Evolutionary conservation across 2,888 invertebrate species (phyloP).

Genomic region (Malthinus seriepunctatus): DNA sequence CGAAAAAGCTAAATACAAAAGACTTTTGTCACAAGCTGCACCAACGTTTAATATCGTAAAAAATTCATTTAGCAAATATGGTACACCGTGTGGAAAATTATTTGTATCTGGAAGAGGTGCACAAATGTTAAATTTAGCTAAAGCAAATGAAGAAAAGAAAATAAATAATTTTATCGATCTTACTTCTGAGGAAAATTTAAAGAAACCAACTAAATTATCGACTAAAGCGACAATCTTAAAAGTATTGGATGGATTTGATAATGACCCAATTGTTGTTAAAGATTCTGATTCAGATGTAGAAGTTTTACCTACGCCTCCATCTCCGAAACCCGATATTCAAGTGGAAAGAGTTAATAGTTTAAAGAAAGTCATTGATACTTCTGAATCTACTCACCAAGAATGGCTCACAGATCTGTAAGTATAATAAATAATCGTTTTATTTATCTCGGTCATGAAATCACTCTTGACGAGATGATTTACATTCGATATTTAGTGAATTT

Average conservation of each 20-base stretch:
- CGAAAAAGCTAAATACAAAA: conserved; percentile 61
- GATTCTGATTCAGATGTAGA: conserved; percentile 51
- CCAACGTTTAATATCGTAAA: conserved; percentile 29
- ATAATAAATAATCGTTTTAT: too few species aligned
- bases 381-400: conserved; percentile 56
- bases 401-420: conserved; percentile 61
- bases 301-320: conserved; percentile 46
- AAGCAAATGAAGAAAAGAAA: conserved; percentile 14
- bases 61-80: conserved; percentile 39
- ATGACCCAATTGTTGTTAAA: conserved; percentile 42
- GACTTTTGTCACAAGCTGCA: conserved; percentile 56
- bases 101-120: conserved; percentile 25
- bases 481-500: too few species aligned
- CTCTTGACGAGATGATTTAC: too few species aligned
- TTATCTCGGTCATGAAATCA: too few species aligned
- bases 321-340: conserved; percentile 51
- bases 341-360: conserved; percentile 59
- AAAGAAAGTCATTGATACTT: conserved; percentile 60
- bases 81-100: conserved; percentile 40
- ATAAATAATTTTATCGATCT: conserved; percentile 25
- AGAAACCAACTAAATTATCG: conserved; percentile 26
- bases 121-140: conserved; percentile 33
- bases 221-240: conserved; percentile 45
- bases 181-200: conserved; percentile 24
- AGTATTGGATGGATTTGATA: conserved; percentile 43